Evolutionary conservation across 2,797 vertebrate species (phyloP).

Genomic region (Schizopygopsis malacanthus): DNA sequence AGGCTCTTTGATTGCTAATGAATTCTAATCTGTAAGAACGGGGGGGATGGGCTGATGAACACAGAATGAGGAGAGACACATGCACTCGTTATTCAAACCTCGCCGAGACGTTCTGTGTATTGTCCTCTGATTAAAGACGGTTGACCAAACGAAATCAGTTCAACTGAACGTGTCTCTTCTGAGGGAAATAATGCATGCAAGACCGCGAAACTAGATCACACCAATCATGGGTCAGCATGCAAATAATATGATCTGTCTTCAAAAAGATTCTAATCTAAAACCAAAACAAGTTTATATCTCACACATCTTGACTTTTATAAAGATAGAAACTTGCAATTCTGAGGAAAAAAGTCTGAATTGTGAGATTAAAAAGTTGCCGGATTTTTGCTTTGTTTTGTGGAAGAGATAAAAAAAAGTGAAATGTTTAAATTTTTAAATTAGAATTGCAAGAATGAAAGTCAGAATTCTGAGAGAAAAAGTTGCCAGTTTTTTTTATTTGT

Average conservation of each 20-base stretch:
- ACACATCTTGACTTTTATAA: background rate
- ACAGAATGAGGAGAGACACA: constrained; percentile 63
- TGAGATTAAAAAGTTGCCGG: too few species aligned
- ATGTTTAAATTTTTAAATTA: too few species aligned
- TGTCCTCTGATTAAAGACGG: background rate
- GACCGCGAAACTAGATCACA: background rate
- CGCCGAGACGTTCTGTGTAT: background rate
- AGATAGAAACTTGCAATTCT: background rate
- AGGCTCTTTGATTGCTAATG: constrained; percentile 88
- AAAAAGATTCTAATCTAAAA: too few species aligned
- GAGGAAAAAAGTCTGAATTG: background rate
- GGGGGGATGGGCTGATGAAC: constrained; percentile 75
- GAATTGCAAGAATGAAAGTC: too few species aligned
- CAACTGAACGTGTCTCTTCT: background rate
- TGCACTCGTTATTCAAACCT: constrained; percentile 56
- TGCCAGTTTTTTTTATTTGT: too few species aligned
- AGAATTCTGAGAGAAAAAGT: too few species aligned
- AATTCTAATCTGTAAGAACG: constrained; percentile 84
- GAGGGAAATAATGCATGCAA: background rate
- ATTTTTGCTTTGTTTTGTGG: too few species aligned
- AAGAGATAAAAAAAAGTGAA: too few species aligned
- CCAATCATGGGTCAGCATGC: background rate
- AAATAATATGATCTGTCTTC: too few species aligned
- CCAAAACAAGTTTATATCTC: background rate
- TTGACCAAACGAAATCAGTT: background rate